These are phyloP conservation scores for Zapus hudsonius DNA, from an alignment of 2,113 vertebrate species.

Conservation along the genomic window DNA sequence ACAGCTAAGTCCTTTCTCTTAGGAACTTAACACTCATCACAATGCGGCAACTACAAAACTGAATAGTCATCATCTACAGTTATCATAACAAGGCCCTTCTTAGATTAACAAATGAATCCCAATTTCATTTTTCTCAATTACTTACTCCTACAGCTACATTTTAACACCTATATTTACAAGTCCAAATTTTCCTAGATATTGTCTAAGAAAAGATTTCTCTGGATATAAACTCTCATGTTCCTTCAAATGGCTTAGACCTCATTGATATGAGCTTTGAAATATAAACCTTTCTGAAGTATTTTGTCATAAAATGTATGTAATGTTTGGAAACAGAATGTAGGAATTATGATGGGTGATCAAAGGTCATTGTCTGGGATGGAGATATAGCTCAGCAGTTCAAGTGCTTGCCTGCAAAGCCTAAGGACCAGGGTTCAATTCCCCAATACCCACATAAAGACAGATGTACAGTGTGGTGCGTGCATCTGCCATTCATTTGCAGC, in stretches of 20 bases:
- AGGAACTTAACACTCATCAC: neutral
- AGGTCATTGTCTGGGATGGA: slow-evolving; percentile 53
- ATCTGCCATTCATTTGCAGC: no score
- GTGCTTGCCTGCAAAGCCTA: no score
- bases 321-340: neutral
- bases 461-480: no score
- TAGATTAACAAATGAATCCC: neutral
- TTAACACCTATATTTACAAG: neutral
- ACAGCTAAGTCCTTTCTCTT: neutral
- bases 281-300: neutral
- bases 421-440: no score
- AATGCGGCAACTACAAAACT: neutral
- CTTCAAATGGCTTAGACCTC: neutral
- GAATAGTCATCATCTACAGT: neutral
- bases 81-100: neutral
- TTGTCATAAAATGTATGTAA: neutral
- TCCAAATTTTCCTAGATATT: slow-evolving; percentile 35
- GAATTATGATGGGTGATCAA: neutral
- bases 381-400: no score
- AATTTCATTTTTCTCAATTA: neutral
- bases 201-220: slow-evolving; percentile 20
- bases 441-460: no score
- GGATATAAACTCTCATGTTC: neutral
- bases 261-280: neutral
- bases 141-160: neutral